These are phyloP conservation scores for Junonia oenone DNA, from an alignment of 2,888 invertebrate species.

Conservation along the genomic window DNA sequence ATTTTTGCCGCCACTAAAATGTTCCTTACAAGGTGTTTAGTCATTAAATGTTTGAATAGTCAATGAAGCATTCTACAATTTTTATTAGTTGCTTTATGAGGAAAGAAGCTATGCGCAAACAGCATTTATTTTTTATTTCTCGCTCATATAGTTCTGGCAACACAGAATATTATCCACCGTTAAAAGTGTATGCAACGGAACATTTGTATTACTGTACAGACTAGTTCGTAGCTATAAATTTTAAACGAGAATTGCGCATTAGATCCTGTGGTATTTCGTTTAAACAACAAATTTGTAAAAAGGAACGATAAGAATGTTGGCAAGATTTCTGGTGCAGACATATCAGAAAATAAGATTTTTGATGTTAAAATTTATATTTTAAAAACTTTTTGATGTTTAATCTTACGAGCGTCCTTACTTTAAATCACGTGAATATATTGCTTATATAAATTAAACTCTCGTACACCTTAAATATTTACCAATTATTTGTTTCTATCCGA, in stretches of 20 bases:
- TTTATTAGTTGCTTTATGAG: slow-evolving; percentile 9
- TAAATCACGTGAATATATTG: background rate
- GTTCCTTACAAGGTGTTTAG: slow-evolving; percentile 16
- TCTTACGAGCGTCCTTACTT: background rate
- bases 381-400: background rate
- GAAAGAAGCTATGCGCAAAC: background rate
- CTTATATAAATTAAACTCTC: background rate
- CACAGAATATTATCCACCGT: background rate
- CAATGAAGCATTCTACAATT: slow-evolving; percentile 11
- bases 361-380: background rate
- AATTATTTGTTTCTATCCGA: no score
- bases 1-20: slow-evolving; percentile 6
- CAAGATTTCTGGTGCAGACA: slow-evolving; percentile 1
- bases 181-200: background rate
- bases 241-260: slow-evolving; percentile 1
- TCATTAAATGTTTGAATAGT: slow-evolving; percentile 15
- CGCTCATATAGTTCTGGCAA: background rate
- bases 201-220: background rate
- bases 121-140: background rate
- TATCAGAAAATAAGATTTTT: slow-evolving; percentile 1
- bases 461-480: no score
- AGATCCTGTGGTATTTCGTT: slow-evolving; percentile 2
- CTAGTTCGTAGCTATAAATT: background rate
- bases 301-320: slow-evolving; percentile 3
- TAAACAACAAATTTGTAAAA: slow-evolving; percentile 3